A percentile compares a stretch with the other conserved stretches of the same genome.
Conservation (phyloP, 1,140 invertebrate genomes). For the Dysdera silvatica region DNA sequence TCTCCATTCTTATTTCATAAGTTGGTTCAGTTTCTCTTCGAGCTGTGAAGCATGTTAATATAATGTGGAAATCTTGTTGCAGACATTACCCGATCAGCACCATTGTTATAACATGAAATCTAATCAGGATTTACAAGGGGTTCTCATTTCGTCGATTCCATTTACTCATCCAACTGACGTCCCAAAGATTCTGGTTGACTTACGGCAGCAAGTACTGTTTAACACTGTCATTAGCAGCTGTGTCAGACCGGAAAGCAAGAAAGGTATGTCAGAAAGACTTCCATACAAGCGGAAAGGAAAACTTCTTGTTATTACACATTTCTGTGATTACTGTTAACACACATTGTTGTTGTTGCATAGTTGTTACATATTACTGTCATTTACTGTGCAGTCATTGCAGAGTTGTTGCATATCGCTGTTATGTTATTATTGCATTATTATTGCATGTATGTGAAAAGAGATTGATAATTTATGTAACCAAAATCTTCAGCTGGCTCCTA, state of each 20-base stretch:
- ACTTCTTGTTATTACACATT: too few species aligned
- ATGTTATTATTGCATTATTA: too few species aligned
- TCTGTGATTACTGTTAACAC: too few species aligned
- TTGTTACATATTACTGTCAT: too few species aligned
- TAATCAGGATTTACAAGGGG: slow-evolving; percentile 62
- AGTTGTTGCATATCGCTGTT: too few species aligned
- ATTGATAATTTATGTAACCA: too few species aligned
- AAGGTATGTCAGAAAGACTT: slow-evolving; percentile 49
- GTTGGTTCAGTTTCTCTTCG: neutral
- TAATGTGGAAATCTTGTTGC: neutral
- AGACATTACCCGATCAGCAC: slow-evolving; percentile 72
- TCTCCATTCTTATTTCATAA: slow-evolving; percentile 15
- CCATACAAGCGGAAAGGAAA: too few species aligned
- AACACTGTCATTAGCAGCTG: slow-evolving; percentile 81
- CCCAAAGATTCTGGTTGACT: slow-evolving; percentile 70
- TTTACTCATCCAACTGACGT: slow-evolving; percentile 91
- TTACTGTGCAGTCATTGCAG: too few species aligned
- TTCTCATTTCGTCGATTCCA: slow-evolving; percentile 71
- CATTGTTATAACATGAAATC: slow-evolving; percentile 89
- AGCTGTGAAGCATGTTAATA: neutral
- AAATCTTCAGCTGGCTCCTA: too few species aligned
- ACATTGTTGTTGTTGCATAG: too few species aligned
- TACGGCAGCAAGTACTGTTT: slow-evolving; percentile 84
- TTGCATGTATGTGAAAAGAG: too few species aligned
- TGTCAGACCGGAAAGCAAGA: slow-evolving; percentile 62